Conservation (phyloP, 2,797 vertebrate genomes). For the Rhadinocentrus ornatus region DNA sequence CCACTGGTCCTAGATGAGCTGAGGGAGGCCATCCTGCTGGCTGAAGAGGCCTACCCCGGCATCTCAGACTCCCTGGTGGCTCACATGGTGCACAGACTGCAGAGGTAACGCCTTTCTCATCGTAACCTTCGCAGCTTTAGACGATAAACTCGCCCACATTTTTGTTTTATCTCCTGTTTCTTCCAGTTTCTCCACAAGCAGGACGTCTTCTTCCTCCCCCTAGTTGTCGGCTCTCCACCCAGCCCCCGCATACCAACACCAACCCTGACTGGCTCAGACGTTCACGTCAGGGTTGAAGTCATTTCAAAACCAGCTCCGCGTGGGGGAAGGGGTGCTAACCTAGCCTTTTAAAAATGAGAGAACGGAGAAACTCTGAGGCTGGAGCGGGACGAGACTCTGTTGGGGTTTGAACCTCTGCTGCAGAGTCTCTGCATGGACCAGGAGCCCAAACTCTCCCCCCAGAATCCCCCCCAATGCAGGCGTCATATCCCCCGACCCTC, state of each 20-base stretch:
- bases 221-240: constrained; percentile 74
- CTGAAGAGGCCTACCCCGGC: constrained; percentile 92
- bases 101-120: constrained; percentile 83
- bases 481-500: constrained; percentile 68
- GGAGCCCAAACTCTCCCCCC: constrained; percentile 39
- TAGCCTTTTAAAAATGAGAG: constrained; percentile 38
- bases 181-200: constrained; percentile 89
- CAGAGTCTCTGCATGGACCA: constrained; percentile 38
- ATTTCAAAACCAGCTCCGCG: constrained; percentile 64
- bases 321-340: constrained; percentile 19
- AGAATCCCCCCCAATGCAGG: constrained; percentile 53
- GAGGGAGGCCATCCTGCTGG: constrained; percentile 91
- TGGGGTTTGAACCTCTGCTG: background rate
- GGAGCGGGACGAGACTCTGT: constrained; percentile 12
- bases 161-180: constrained; percentile 11
- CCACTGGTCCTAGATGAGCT: constrained; percentile 92
- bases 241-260: constrained; percentile 38
- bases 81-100: constrained; percentile 92
- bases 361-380: constrained; percentile 6
- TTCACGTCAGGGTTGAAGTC: constrained; percentile 61
- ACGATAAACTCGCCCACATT: no score
- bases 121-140: no score
- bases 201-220: constrained; percentile 88
- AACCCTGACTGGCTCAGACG: constrained; percentile 67
- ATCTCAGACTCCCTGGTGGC: constrained; percentile 95